Percentiles rank a stretch among this genome's conserved stretches.
phyloP scores from a whole-genome alignment of 2,797 vertebrate genomes.

The Bucorvus abyssinicus region DNA sequence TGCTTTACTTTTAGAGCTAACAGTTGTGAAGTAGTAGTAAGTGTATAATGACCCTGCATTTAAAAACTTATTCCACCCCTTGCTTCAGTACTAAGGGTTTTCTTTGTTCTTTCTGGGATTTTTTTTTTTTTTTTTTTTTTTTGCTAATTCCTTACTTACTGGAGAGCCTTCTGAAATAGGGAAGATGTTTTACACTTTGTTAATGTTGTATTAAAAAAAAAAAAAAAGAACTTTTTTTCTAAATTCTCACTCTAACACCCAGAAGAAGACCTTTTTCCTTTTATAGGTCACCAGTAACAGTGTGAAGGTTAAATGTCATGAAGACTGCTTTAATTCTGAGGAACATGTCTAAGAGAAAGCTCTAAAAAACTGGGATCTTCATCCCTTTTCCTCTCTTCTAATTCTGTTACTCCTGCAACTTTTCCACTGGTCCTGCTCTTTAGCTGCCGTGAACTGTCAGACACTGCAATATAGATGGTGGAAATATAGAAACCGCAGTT shows the following conservation, averaged over 20 bases:
- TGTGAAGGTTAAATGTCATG: not conserved
- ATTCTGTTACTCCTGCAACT: not conserved
- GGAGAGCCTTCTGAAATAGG: not conserved
- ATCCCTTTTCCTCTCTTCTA: not conserved
- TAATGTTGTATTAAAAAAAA: not conserved
- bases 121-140: not conserved
- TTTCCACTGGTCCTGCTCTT: conserved; percentile 29
- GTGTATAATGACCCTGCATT: not conserved
- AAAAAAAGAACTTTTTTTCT: accelerated
- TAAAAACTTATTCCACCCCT: not conserved
- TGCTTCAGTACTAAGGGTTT: not conserved
- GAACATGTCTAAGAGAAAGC: not conserved
- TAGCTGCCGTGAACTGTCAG: not conserved
- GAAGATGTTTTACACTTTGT: not conserved
- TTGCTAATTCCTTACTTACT: not conserved
- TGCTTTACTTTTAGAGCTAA: not conserved
- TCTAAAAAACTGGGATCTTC: not conserved
- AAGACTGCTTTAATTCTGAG: not conserved
- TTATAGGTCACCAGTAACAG: not conserved
- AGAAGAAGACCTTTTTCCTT: not conserved
- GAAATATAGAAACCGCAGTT: not conserved
- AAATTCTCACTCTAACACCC: not conserved
- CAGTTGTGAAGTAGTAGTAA: not conserved
- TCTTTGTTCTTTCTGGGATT: not conserved
- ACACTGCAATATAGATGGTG: not conserved